Base-by-base conservation (phyloP, 2,888 invertebrate species). In the Unio pictorum region DNA sequence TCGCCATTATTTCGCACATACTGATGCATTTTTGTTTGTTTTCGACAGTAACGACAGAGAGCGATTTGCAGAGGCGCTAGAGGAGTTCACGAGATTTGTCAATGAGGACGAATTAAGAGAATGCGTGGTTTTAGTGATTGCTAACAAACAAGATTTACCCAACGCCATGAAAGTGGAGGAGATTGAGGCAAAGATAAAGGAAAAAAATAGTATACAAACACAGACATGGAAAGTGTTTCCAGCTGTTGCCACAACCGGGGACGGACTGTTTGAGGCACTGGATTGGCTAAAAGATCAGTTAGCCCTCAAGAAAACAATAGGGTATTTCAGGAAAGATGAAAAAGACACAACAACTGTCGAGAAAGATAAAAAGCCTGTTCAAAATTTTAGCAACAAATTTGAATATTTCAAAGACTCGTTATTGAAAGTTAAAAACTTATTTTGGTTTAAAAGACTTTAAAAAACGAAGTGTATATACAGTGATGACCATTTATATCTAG, bases 121-220 rank as follows among this genome's bases (percentile, higher is more conserved):
- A 17, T 59, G 74, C 20, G 70, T 76, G 4, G n/a, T 83, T 4
- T 61, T 75, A 17, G 68, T 83, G 23, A 58, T 82, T 34, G 80
- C 82, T 17, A 84, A 84, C 69, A 84, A 84, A 71, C 83, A 83
- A 62, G 84, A 84, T 65, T n/a, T 80, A 26, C 58, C 68, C 3
- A 60, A 67, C 20, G 81, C 78, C 30, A 63, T 82, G 69, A 70
- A 72, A 17, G 66, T 66, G 17, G 61, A 67, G 11, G 76, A 83
- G 11, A 71, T 84, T n/a, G 57, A n/a, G n/a, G 61, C 67, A 15
- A 68, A 62, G 17, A 64, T 83, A 20, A 28, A 67, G n/a, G 58
- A 73, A 5, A 23, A 60, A 4, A 59, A 56, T 1, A 18, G 23
- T 4, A 55, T 69, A 23, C 20, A 30, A 20, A 58, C 45, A 0